Evolutionary conservation across 2,888 invertebrate genomes (phyloP), one percentile per base, ranked within the genome.

Genomic region (Spialia ferax): DNA sequence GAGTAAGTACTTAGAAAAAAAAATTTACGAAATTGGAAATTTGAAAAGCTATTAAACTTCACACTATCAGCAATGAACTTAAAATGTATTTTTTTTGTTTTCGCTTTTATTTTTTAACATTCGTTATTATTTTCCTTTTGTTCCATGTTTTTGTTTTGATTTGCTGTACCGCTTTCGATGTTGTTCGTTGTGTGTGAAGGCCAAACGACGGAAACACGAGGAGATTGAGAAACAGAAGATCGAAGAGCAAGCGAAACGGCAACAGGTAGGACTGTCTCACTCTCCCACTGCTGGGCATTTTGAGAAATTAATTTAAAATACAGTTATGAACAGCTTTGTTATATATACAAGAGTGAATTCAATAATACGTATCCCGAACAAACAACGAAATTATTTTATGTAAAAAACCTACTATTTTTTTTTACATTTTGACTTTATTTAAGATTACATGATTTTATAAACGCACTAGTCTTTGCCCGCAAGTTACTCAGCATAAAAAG

Each of bases 171-270:
- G 94, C 94, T 94, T 94, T 92, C 91, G 92, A 90, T 94, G 90
- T 92, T 92, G 86, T 89, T 83, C 84, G 82, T 75, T 80, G 18
- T 29, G 74, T 90, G 81, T 74, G 84, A 95, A 97, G 97, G 97
- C 97, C 87, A 97, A 97, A 84, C 95, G 96, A 89, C 96, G 96
- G 89, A 96, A 97, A 72, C 97, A 97, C 84, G 97, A 98, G 91
- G 97, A 97, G 85, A 87, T 96, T 79, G 97, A 98, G 88, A 97
- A 96, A 83, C 96, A 96, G 84, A 96, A 96, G 85, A 95, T 96
- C 74, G 97, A 97, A 90, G 98, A 98, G 74, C 97, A 97, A 79
- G 95, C 96, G 75, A 96, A 97, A 79, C 97, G 97, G 86, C 97
- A 97, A 87, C 97, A 98, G 97, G 98, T 98, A 86, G 80, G 90